A percentile compares a stretch with the other conserved stretches of the same genome.
These are phyloP conservation scores for Carcinoscorpius rotundicauda DNA, from an alignment of 1,140 invertebrate species.

Conservation along the genomic window DNA sequence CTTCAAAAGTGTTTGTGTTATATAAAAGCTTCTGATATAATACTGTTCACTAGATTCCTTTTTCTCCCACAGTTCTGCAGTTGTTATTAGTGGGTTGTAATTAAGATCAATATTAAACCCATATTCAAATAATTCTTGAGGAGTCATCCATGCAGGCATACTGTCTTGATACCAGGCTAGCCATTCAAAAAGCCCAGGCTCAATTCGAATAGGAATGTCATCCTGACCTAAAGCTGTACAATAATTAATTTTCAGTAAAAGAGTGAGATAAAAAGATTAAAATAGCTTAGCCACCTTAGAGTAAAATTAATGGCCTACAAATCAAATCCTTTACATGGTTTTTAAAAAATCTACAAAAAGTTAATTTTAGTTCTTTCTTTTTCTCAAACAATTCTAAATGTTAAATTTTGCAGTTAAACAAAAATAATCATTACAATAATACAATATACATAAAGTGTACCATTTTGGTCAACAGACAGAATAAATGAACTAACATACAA, in stretches of 20 bases:
- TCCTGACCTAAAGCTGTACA: constrained; percentile 27
- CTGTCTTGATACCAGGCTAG: constrained; percentile 73
- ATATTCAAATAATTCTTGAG: constrained; percentile 50
- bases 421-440: too few relatives aligned
- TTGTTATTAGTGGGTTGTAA: constrained; percentile 51
- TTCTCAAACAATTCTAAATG: too few relatives aligned
- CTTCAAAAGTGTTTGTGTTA: constrained; percentile 33
- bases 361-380: too few relatives aligned
- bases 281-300: too few relatives aligned
- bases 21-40: constrained; percentile 44
- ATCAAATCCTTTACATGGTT: too few relatives aligned
- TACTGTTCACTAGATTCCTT: constrained; percentile 56
- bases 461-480: too few relatives aligned
- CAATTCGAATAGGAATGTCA: constrained; percentile 50
- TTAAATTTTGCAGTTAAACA: too few relatives aligned
- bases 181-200: constrained; percentile 86
- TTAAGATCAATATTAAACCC: constrained; percentile 61
- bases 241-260: neutral
- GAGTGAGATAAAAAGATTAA: too few relatives aligned
- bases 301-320: too few relatives aligned
- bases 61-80: constrained; percentile 38
- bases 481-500: too few relatives aligned
- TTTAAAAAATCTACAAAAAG: too few relatives aligned
- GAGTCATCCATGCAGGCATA: constrained; percentile 64
- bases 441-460: too few relatives aligned